Conservation (phyloP, 1,140 invertebrate species). For the Heliconius nattereri region DNA sequence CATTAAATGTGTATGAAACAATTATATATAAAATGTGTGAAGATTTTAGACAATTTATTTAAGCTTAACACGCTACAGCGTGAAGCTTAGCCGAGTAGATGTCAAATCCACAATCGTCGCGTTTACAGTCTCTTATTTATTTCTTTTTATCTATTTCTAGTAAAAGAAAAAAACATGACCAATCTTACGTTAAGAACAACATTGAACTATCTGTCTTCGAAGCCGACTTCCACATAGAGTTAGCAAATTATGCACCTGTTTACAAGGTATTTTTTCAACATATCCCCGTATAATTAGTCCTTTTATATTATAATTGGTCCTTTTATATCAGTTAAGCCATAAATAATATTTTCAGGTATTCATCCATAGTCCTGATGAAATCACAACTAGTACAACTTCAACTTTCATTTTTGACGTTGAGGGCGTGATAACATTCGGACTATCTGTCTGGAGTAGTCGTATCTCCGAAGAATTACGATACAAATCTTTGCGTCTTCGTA, state of each 20-base stretch:
- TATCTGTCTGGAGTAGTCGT: slow-evolving; percentile 66
- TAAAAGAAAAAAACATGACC: neutral
- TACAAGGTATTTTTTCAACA: slow-evolving; percentile 51
- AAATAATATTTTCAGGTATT: slow-evolving; percentile 56
- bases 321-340: neutral
- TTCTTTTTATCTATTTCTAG: slow-evolving; percentile 25
- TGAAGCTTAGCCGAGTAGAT: too few species aligned
- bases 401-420: slow-evolving; percentile 54
- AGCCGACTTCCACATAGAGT: slow-evolving; percentile 56
- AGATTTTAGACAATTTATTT: too few species aligned
- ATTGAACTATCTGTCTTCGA: slow-evolving; percentile 67
- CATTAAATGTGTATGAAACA: too few species aligned
- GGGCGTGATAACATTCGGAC: slow-evolving; percentile 59
- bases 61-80: too few species aligned
- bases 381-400: slow-evolving; percentile 57
- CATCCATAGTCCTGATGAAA: slow-evolving; percentile 69
- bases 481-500: slow-evolving; percentile 73
- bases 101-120: too few species aligned
- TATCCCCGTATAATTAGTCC: too few species aligned
- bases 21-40: too few species aligned
- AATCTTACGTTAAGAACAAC: slow-evolving; percentile 56
- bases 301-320: too few species aligned
- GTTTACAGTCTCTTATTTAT: neutral
- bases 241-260: slow-evolving; percentile 54
- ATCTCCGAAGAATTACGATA: slow-evolving; percentile 59